Conservation (phyloP, 1,140 invertebrate genomes). For the Rhyzopertha dominica region DNA sequence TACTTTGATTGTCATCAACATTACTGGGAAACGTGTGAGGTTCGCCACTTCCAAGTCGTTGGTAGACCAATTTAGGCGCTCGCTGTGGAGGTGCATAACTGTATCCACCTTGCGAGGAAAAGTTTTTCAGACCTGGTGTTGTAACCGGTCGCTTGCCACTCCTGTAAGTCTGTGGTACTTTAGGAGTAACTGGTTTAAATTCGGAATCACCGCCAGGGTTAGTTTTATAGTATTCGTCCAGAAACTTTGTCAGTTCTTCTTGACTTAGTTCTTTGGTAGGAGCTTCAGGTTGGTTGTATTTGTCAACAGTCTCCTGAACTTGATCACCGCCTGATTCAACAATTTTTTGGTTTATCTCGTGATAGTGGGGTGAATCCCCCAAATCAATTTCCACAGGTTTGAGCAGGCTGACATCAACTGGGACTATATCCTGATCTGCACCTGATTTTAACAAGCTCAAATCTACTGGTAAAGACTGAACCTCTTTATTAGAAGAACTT, state of each 20-base stretch:
- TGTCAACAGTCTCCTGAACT: conserved; percentile 4
- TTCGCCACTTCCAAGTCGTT: too few species aligned
- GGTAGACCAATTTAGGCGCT: too few species aligned
- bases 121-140: conserved; percentile 32
- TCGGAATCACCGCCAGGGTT: conserved; percentile 23
- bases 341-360: conserved; percentile 2
- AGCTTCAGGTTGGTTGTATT: conserved; percentile 11
- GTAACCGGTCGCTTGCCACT: conserved; percentile 27
- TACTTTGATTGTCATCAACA: too few species aligned
- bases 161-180: conserved; percentile 25
- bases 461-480: conserved; percentile 33
- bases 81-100: too few species aligned
- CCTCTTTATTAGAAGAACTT: too few species aligned
- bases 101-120: conserved; percentile 21
- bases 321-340: not conserved
- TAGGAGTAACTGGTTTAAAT: conserved; percentile 24
- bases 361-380: not conserved
- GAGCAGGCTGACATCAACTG: conserved; percentile 27
- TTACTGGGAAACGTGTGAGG: too few species aligned
- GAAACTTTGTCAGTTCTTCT: conserved; percentile 25
- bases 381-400: conserved; percentile 32
- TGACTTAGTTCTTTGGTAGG: conserved; percentile 22
- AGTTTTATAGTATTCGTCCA: conserved; percentile 22
- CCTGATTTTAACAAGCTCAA: conserved; percentile 24
- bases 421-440: conserved; percentile 23